Evolutionary conservation across 1,140 invertebrate genomes (phyloP), one percentile per base, ranked within the genome.

Genomic region (Asbolus verrucosus): DNA sequence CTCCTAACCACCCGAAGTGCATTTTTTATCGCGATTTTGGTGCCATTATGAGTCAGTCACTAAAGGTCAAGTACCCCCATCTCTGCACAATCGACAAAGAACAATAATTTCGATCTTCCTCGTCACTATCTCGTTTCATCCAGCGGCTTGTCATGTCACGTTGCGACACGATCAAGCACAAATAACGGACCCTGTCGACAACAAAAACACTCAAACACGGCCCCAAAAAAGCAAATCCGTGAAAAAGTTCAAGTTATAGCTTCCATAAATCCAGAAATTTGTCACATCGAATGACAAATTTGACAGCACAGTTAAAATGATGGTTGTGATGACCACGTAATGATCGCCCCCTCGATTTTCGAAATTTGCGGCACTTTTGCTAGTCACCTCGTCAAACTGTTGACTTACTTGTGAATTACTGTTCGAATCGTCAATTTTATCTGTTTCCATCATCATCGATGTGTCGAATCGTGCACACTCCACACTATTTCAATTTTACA

Each of bases 371-470:
- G 15, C n/a, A 2, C 2, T 19, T 46, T 19, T 13, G 11, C 46
- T 21, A 21, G 46, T 54, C 21, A 15, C 11, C 16, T 4, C 15
- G 13, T 11, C 5, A 43, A 24, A 31, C 1, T 2, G 18, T n/a
- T 6, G 1, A 76, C 72, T 78, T 80, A 87, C 87, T 86, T 87
- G 86, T 71, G 83, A 81, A 82, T 84, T 79, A 43, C 82, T 83
- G 75, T 84, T 85, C 71, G 85, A 81, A 79, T 88, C 87, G 78
- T 87, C 86, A 78, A 86, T 84, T 81, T 87, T 88, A 81, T 88
- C 87, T 74, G 87, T 88, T 84, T 88, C 87, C 87, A 88, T 88
- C 82, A 86, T 87, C 81, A 87, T 85, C 85, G 31, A 36, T 46
- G 41, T 18, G 19, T 8, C 41, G 21, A 54, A 27, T 11, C 9